Evolutionary conservation across 2,797 vertebrate species (phyloP).

Genomic region (Tapera naevia): DNA sequence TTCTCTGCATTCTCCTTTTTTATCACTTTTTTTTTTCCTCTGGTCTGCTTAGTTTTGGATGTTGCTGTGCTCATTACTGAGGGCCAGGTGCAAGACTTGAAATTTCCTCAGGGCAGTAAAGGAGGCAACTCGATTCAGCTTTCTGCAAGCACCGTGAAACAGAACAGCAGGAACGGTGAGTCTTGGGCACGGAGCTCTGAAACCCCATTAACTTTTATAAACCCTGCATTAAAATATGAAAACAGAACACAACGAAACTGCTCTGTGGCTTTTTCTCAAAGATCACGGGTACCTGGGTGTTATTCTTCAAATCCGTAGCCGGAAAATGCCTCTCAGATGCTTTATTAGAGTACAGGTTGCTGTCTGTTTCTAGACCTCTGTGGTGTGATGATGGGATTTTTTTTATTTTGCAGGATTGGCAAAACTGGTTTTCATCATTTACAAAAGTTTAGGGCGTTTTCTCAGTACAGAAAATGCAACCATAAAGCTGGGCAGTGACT

Average conservation of each 20-base stretch:
- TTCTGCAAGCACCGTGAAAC: conserved; percentile 96
- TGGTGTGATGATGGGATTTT: not conserved
- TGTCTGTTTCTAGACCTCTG: not conserved
- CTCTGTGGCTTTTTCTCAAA: not conserved
- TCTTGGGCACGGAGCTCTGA: not conserved
- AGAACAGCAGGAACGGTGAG: conserved; percentile 97
- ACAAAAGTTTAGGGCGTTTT: conserved; percentile 96
- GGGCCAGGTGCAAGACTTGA: conserved; percentile 97
- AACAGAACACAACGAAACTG: not conserved
- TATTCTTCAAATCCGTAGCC: not conserved
- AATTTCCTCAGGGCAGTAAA: conserved; percentile 93
- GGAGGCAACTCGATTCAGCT: conserved; percentile 94
- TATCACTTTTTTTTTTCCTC: not conserved
- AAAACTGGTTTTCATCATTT: conserved; percentile 97
- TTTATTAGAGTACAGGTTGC: not conserved
- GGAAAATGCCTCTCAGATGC: not conserved
- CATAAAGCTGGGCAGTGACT: conserved; percentile 89
- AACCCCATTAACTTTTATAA: not conserved
- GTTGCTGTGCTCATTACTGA: conserved; percentile 97
- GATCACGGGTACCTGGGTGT: rapidly evolving
- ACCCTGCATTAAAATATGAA: not conserved
- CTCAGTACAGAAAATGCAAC: conserved; percentile 96
- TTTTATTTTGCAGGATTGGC: conserved; percentile 84
- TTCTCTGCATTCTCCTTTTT: not conserved
- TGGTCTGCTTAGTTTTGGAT: conserved; percentile 85